Percentiles rank a stretch among this genome's conserved stretches.
These are phyloP conservation scores for Elysia crispata DNA, from an alignment of 2,888 invertebrate genomes.

Conservation along the genomic window DNA sequence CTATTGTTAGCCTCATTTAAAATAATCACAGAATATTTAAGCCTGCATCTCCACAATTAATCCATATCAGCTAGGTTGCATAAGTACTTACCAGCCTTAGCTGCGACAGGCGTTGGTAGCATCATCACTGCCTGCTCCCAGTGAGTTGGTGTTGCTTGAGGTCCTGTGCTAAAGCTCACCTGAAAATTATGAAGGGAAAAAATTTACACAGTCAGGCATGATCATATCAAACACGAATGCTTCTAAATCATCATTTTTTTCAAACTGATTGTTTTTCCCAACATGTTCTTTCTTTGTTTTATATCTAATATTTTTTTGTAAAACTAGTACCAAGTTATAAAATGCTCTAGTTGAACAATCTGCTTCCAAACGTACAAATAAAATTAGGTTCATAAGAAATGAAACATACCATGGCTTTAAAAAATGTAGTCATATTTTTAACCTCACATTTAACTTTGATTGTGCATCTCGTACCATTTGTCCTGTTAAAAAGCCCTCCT, in stretches of 20 bases:
- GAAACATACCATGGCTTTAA: too few species aligned
- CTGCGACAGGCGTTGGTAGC: constrained; percentile 82
- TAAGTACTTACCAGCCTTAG: constrained; percentile 73
- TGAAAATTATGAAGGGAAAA: constrained; percentile 49
- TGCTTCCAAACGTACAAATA: too few species aligned
- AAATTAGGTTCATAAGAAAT: too few species aligned
- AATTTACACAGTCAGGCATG: background rate
- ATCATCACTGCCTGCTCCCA: constrained; percentile 88
- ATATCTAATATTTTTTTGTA: background rate
- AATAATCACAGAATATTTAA: background rate
- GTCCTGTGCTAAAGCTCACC: constrained; percentile 80
- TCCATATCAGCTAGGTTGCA: background rate
- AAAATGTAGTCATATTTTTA: too few species aligned
- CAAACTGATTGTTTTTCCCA: too few species aligned
- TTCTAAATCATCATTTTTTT: too few species aligned
- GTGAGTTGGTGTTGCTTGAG: constrained; percentile 82
- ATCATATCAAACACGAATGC: too few species aligned
- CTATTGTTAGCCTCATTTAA: too few species aligned
- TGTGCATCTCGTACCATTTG: too few species aligned
- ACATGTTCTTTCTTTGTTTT: background rate
- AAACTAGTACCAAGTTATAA: background rate
- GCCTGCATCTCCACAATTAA: background rate
- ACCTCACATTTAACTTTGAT: too few species aligned
- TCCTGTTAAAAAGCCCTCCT: too few species aligned
- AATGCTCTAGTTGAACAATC: too few species aligned